Base-by-base conservation (phyloP, 2,797 vertebrate species). In the Delichon dasypus region DNA sequence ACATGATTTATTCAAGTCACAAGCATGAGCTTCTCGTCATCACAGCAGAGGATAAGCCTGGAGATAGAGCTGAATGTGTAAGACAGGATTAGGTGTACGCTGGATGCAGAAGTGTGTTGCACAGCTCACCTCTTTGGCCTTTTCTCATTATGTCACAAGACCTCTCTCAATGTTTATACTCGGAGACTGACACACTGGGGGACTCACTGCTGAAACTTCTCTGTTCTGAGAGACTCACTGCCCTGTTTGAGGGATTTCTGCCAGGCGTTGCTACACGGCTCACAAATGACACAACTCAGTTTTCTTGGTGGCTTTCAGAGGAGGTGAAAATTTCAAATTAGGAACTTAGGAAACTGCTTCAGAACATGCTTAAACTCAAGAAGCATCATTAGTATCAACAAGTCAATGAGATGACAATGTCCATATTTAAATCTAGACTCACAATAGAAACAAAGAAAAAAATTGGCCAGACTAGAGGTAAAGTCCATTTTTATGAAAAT, bases 1-100 rank as follows among this genome's bases (percentile, higher is more conserved):
- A 16, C 14, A 74, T 61, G 88, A 90, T 77, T 91, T 87, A 96
- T 94, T 94, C 89, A 90, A 87, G 88, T 85, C 85, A 94, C 86
- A 93, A 71, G 72, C 85, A 82, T 47, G 80, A 93, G 89, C 77
- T 91, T 67, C 85, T 94, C 94, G 90, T 91, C 91, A 94, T 30
- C 88, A 16, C 36, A 91, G 87, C 85, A 90, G 77, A 91, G 58
- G 83, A 89, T 87, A 95, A 94, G 72, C 90, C 88, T 77, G 74
- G 74, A 94, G 90, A 93, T 11, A 65, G 77, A 93, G 57, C 0
- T 94, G 85, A 94, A 93, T 64, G 85, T 71, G 71, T 32, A 95
- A 94, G 80, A 45, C 50, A 47, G 95, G 89, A 94, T 96, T 94
- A 96, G 88, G 93, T 88, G 91, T 88, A 82, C 83, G 4, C 2